phyloP scores from a whole-genome alignment of 2,113 vertebrate species.

The Spermophilus dauricus region DNA sequence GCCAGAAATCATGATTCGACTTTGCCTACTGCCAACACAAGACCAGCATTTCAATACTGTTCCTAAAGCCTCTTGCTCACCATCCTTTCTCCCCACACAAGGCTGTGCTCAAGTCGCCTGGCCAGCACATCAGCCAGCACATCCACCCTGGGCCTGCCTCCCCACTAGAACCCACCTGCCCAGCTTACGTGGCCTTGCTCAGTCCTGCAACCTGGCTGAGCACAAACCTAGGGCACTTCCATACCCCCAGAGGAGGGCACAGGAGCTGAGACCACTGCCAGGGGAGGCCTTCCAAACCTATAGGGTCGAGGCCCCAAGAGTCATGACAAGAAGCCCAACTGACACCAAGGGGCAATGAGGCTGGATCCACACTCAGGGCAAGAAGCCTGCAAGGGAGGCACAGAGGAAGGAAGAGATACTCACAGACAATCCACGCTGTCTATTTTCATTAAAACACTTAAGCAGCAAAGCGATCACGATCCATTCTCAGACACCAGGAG shows the following conservation, averaged over 20 bases:
- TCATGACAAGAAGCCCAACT: not conserved
- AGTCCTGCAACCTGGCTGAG: not conserved
- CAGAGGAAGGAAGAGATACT: not conserved
- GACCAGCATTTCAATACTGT: not conserved
- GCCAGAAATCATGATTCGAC: not conserved
- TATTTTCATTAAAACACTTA: not conserved
- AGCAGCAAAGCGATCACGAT: not conserved
- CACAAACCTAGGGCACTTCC: rapidly evolving
- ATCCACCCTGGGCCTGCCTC: not conserved
- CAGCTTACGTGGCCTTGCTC: not conserved
- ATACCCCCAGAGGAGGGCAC: not conserved
- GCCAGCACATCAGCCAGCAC: not conserved
- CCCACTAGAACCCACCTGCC: not conserved
- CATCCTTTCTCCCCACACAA: not conserved
- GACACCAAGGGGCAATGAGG: rapidly evolving
- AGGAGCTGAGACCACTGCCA: not conserved
- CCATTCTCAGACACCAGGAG: too few relatives aligned
- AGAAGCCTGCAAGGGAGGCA: rapidly evolving
- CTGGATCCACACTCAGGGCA: rapidly evolving
- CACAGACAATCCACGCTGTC: not conserved
- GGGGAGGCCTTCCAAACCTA: not conserved
- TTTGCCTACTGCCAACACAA: not conserved
- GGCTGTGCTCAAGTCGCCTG: not conserved
- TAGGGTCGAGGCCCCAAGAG: rapidly evolving
- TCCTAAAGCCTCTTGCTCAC: not conserved